Evolutionary conservation across 2,113 vertebrate genomes (phyloP).

Genomic region (Scomber scombrus): DNA sequence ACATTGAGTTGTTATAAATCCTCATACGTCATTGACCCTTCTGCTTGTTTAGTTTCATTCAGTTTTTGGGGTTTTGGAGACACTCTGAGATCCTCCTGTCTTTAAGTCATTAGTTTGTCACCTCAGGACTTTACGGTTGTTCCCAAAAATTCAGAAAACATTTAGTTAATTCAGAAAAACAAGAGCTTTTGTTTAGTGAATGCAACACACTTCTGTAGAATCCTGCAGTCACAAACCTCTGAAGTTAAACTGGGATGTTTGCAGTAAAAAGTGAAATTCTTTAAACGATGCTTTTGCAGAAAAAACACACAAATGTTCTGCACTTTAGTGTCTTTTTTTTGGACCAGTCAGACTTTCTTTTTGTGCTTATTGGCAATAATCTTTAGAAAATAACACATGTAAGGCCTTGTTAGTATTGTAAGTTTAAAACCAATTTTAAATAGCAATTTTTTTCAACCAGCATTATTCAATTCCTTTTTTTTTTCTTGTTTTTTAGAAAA

Average conservation of each 20-base stretch:
- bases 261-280: constrained; percentile 20
- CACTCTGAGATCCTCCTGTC: too few species aligned
- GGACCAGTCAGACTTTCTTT: constrained; percentile 63
- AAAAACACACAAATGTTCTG: constrained; percentile 27
- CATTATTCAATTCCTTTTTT: constrained; percentile 71
- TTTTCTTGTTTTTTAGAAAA: constrained; percentile 79
- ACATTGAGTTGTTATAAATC: too few species aligned
- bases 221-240: not conserved
- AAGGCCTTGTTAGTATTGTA: constrained; percentile 79
- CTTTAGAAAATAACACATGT: constrained; percentile 74
- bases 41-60: too few species aligned
- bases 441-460: constrained; percentile 53
- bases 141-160: too few species aligned
- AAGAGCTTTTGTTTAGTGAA: too few species aligned
- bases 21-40: too few species aligned
- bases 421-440: constrained; percentile 82
- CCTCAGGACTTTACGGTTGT: too few species aligned
- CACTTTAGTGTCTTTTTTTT: constrained; percentile 66
- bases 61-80: too few species aligned
- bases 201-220: not conserved
- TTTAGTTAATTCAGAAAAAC: too few species aligned
- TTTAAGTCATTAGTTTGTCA: too few species aligned
- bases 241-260: not conserved
- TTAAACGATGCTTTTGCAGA: constrained; percentile 21
- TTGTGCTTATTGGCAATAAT: constrained; percentile 79